Evolutionary conservation across 2,888 invertebrate genomes (phyloP), one percentile per base, ranked within the genome.

Genomic region (Lasioglossum lativentre): DNA sequence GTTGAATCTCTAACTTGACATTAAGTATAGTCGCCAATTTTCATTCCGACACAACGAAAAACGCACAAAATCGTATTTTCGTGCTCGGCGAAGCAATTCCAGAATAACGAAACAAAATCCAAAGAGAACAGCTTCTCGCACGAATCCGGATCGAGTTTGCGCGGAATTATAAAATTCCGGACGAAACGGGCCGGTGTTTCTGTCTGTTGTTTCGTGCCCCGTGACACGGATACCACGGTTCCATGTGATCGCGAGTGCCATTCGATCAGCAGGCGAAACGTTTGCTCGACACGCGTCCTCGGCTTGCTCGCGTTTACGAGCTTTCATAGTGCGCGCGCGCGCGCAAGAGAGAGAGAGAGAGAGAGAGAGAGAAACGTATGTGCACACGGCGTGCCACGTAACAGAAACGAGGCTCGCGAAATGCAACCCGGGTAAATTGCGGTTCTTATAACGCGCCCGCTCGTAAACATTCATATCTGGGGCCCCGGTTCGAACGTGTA

Each of bases 381-480:
- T n/a, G 56, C n/a, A 12, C 12, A 12, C 56, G 56, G 56, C n/a
- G 56, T 12, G 56, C 80, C 82, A 71, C 83, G 86, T 75, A 70
- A 80, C 82, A 56, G 78, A 47, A 86, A 88, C 87, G 80, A 83
- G 75, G 56, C 56, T 88, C 86, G 75, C 81, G 86, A 87, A 90
- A 86, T 75, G 89, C 85, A 75, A 8, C n/a, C 59, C 82, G 83
- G 70, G 86, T 86, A 89, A 91, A 90, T 90, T 90, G 88, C 83
- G 16, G 47, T 87, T 85, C 88, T 88, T 90, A 83, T 75, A 82
- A 80, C 84, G 47, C 27, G 68, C 56, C 34, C 71, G 68, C 81
- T 91, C 88, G 90, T 88, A 90, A 91, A 89, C 91, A 91, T 90
- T 85, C 90, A 85, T 90, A 89, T 88, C 82, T 87, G 80, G 83